Percentiles rank a stretch among this genome's conserved stretches.
Evolutionary conservation across 2,888 invertebrate species (phyloP).

Genomic region (Epinotia bilunana): DNA sequence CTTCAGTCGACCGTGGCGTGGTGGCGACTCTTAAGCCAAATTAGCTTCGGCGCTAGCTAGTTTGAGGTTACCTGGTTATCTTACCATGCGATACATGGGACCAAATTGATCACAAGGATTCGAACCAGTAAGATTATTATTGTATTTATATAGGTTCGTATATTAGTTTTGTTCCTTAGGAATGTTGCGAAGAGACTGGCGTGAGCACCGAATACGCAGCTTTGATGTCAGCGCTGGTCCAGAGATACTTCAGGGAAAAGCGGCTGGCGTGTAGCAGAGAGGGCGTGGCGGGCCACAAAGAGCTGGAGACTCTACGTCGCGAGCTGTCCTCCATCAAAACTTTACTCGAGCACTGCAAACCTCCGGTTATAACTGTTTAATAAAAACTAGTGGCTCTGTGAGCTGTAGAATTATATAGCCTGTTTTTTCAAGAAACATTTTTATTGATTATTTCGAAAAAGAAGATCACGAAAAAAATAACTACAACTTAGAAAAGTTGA

Average conservation of each 20-base stretch:
- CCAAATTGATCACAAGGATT: too few relatives aligned
- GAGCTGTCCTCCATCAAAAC: constrained; percentile 68
- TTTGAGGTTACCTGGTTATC: too few relatives aligned
- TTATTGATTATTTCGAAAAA: too few relatives aligned
- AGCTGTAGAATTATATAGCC: not conserved
- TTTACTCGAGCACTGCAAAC: constrained; percentile 29
- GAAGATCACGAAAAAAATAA: too few relatives aligned
- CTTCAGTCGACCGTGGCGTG: too few relatives aligned
- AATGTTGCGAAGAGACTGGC: constrained; percentile 70
- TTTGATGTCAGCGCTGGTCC: constrained; percentile 84
- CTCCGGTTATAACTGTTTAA: not conserved
- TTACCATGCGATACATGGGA: too few relatives aligned
- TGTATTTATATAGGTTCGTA: not conserved
- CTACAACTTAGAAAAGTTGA: too few relatives aligned
- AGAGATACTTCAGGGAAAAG: constrained; percentile 85
- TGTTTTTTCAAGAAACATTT: too few relatives aligned
- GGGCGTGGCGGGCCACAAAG: constrained; percentile 59
- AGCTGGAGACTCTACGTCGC: constrained; percentile 74
- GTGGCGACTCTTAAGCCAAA: too few relatives aligned
- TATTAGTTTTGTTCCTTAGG: constrained; percentile 54
- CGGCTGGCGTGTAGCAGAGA: constrained; percentile 49
- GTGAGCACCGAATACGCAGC: constrained; percentile 78
- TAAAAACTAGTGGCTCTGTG: not conserved
- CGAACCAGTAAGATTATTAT: too few relatives aligned
- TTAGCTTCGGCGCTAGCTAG: too few relatives aligned